Evolutionary conservation across 1,140 invertebrate genomes (phyloP).

Genomic region (Euglossa dilemma): DNA sequence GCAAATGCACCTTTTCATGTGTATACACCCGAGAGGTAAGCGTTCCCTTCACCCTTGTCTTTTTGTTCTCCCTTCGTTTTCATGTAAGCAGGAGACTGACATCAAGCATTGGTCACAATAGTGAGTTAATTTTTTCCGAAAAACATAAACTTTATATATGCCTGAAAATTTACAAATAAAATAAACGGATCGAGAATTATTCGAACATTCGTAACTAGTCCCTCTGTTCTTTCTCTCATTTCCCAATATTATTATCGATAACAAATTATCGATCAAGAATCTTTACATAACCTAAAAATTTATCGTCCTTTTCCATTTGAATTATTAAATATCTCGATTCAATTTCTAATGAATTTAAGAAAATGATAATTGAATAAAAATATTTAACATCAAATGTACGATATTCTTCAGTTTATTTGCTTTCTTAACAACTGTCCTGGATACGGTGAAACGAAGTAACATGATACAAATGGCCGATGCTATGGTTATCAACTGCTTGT

Average conservation of each 20-base stretch:
- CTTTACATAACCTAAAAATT: neutral
- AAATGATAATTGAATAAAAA: no score
- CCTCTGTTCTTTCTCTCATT: neutral
- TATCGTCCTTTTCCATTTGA: neutral
- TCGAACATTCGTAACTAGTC: no score
- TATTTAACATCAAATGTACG: neutral
- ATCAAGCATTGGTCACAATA: neutral
- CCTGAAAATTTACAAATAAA: neutral
- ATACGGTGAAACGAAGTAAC: constrained; percentile 16
- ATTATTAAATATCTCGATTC: neutral
- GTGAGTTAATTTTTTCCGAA: neutral
- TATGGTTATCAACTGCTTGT: neutral
- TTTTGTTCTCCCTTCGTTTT: neutral
- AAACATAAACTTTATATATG: neutral
- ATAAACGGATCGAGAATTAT: neutral
- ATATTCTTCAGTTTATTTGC: neutral
- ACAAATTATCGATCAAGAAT: neutral
- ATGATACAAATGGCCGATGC: neutral
- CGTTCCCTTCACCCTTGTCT: neutral
- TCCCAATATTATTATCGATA: neutral
- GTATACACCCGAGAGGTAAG: neutral
- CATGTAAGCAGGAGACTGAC: neutral
- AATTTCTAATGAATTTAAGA: neutral
- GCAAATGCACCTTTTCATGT: constrained; percentile 15
- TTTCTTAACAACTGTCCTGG: neutral